Evolutionary conservation across 2,113 vertebrate species (phyloP).

Genomic region (Crocuta crocuta): DNA sequence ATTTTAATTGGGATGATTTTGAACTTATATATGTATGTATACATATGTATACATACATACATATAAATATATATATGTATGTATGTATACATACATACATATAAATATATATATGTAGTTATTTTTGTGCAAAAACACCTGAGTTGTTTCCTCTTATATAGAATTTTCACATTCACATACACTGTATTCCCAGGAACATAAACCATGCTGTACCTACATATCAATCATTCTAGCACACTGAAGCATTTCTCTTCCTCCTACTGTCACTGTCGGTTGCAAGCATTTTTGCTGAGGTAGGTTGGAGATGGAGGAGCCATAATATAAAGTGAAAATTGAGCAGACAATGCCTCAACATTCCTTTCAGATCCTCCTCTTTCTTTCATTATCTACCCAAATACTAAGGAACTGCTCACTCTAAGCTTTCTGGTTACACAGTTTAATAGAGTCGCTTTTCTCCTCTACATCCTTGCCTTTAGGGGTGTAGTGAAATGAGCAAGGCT

Average conservation of each 20-base stretch:
- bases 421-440: background rate
- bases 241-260: background rate
- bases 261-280: background rate
- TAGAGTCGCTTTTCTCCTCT: background rate
- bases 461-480: background rate
- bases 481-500: background rate
- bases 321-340: background rate
- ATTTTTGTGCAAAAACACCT: background rate
- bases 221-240: background rate
- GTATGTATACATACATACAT: no score
- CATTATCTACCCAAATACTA: background rate
- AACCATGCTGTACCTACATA: background rate
- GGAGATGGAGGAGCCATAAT: background rate
- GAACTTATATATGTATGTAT: background rate
- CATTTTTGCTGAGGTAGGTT: background rate
- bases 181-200: background rate
- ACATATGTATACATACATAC: no score
- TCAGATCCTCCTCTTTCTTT: background rate
- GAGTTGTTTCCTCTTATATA: background rate
- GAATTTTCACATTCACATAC: background rate
- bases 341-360: background rate
- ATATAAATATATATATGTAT: background rate
- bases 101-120: background rate
- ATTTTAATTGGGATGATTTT: background rate
- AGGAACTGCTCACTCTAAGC: background rate